Evolutionary conservation across 2,888 invertebrate species (phyloP).

Genomic region (Cantharis rustica): DNA sequence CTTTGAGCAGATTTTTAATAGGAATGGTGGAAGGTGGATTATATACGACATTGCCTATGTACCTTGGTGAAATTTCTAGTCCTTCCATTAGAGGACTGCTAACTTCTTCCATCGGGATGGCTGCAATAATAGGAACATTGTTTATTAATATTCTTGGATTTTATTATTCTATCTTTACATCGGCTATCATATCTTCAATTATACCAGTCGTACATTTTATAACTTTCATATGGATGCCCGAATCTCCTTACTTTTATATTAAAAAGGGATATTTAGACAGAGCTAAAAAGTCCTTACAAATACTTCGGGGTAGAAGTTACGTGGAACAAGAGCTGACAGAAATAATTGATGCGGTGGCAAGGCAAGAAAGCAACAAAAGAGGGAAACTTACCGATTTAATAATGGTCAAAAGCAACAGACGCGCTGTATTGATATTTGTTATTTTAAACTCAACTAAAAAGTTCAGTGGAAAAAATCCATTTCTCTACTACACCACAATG

Average conservation of each 20-base stretch:
- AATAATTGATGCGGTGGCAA: constrained; percentile 46
- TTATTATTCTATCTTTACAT: constrained; percentile 60
- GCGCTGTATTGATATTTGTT: constrained; percentile 65
- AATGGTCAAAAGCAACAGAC: constrained; percentile 62
- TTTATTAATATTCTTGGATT: constrained; percentile 67
- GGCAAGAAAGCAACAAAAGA: constrained; percentile 58
- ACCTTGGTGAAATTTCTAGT: constrained; percentile 65
- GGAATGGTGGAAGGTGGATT: constrained; percentile 60
- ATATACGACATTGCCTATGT: constrained; percentile 59
- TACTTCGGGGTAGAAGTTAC: constrained; percentile 61
- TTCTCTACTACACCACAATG: constrained; percentile 59
- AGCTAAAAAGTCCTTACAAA: constrained; percentile 61
- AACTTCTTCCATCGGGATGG: constrained; percentile 65
- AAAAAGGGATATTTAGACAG: constrained; percentile 54
- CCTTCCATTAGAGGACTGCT: constrained; percentile 63
- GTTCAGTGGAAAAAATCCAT: constrained; percentile 66
- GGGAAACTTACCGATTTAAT: constrained; percentile 59
- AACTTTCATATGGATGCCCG: constrained; percentile 68
- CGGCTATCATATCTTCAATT: constrained; percentile 63
- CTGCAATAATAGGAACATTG: constrained; percentile 62
- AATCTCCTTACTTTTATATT: constrained; percentile 62
- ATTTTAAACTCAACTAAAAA: constrained; percentile 67
- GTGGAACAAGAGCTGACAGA: constrained; percentile 58
- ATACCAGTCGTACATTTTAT: constrained; percentile 64
- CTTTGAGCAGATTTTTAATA: constrained; percentile 53